A percentile compares a stretch with the other conserved stretches of the same genome.
These are phyloP conservation scores for Erithacus rubecula DNA, from an alignment of 2,797 vertebrate genomes.

Conservation along the genomic window DNA sequence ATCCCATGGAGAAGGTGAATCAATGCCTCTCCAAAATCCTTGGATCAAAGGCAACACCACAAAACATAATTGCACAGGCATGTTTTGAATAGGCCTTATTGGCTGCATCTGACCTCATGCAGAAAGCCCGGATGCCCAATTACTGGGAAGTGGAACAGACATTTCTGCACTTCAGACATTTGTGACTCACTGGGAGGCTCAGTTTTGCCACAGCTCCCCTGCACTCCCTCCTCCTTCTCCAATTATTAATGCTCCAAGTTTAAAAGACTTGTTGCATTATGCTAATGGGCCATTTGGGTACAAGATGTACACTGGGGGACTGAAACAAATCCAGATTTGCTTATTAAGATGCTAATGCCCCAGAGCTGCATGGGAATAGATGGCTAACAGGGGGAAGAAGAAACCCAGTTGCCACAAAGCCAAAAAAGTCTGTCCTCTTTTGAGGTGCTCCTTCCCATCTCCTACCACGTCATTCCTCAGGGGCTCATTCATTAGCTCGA, in stretches of 20 bases:
- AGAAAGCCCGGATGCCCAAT: constrained; percentile 49
- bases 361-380: background rate
- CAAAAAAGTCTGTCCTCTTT: constrained; percentile 5
- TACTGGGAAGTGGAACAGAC: constrained; percentile 42
- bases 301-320: constrained; percentile 43
- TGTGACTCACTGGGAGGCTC: constrained; percentile 44
- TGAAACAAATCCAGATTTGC: constrained; percentile 55
- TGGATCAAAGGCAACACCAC: constrained; percentile 4
- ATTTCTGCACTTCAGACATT: constrained; percentile 42
- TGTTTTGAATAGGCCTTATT: constrained; percentile 9
- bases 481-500: constrained; percentile 45
- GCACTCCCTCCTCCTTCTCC: constrained; percentile 34
- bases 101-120: constrained; percentile 45
- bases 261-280: constrained; percentile 65
- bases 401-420: background rate
- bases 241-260: constrained; percentile 58
- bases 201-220: constrained; percentile 18
- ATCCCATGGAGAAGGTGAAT: background rate
- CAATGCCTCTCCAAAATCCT: background rate
- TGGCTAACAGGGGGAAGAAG: background rate
- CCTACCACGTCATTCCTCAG: background rate
- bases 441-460: background rate
- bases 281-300: constrained; percentile 52
- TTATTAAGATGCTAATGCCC: constrained; percentile 60
- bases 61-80: background rate